Percentiles rank a stretch among this genome's conserved stretches.
phyloP scores from a whole-genome alignment of 1,140 invertebrate species.

The Drosophila paulistorum region DNA sequence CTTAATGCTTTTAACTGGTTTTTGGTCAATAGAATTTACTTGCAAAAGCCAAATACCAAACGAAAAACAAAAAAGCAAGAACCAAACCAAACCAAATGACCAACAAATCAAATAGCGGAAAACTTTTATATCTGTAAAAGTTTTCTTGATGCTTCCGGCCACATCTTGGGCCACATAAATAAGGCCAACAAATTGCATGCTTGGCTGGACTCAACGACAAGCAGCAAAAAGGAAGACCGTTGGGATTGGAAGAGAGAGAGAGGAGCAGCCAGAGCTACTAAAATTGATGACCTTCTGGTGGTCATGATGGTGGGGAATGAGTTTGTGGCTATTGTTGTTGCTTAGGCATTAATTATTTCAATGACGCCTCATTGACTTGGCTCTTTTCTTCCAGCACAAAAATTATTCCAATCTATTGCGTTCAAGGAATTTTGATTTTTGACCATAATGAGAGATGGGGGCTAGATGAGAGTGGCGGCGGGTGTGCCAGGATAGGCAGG shows the following conservation, averaged over 20 bases:
- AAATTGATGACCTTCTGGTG: conserved; percentile 69
- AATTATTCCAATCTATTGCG: conserved; percentile 78
- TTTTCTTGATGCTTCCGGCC: conserved; percentile 63
- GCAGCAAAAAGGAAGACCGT: conserved; percentile 5
- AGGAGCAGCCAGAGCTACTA: conserved; percentile 15
- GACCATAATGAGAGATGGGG: conserved; percentile 41
- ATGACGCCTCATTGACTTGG: conserved; percentile 66
- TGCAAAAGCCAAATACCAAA: background rate
- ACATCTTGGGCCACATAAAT: conserved; percentile 71
- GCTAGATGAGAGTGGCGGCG: background rate
- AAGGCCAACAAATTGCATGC: conserved; percentile 72
- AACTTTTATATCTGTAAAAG: conserved; percentile 75
- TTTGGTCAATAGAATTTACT: conserved; percentile 45
- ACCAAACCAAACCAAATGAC: conserved; percentile 41
- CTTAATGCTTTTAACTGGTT: conserved; percentile 43
- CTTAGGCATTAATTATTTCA: conserved; percentile 78
- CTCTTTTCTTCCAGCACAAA: conserved; percentile 10
- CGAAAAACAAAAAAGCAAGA: background rate
- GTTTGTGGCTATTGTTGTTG: conserved; percentile 30
- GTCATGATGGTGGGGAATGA: conserved; percentile 31
- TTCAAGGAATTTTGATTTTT: conserved; percentile 69
- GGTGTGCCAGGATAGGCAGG: background rate
- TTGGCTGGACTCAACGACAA: conserved; percentile 45
- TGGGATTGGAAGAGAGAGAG: background rate
- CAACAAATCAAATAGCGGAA: conserved; percentile 79